Percentiles rank a stretch among this genome's conserved stretches.
These are phyloP conservation scores for Falco naumanni DNA, from an alignment of 2,797 vertebrate genomes.

Conservation along the genomic window DNA sequence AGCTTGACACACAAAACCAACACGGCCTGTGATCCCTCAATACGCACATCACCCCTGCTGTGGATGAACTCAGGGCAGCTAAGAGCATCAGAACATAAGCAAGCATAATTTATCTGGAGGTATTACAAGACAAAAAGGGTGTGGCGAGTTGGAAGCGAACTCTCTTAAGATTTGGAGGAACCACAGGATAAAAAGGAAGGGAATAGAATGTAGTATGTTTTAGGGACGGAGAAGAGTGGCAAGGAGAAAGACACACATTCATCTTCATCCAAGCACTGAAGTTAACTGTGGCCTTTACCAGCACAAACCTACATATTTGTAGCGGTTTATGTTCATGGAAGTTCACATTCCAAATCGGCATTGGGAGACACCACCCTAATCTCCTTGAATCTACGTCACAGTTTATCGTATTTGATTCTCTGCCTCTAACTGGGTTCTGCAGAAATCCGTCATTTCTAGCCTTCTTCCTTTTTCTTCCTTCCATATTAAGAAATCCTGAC, in stretches of 20 bases:
- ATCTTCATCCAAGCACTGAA: neutral
- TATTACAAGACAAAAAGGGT: neutral
- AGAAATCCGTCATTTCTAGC: neutral
- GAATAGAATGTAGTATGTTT: neutral
- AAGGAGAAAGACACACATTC: neutral
- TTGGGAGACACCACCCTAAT: neutral
- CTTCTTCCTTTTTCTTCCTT: neutral
- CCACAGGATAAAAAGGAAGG: neutral
- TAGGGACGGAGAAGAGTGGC: neutral
- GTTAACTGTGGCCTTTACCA: neutral
- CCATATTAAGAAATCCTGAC: neutral
- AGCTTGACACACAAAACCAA: neutral
- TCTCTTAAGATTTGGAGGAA: neutral
- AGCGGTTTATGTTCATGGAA: neutral
- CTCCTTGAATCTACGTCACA: neutral
- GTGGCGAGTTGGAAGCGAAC: neutral
- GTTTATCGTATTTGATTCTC: neutral
- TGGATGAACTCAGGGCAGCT: neutral
- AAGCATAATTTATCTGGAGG: neutral
- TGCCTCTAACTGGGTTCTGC: neutral
- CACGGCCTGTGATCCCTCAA: neutral
- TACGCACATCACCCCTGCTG: neutral
- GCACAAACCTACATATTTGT: neutral
- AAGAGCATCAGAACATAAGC: neutral
- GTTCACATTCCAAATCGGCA: neutral